Evolutionary conservation across 2,888 invertebrate genomes (phyloP), one percentile per base, ranked within the genome.

Genomic region (Macrostomum cliftonense): DNA sequence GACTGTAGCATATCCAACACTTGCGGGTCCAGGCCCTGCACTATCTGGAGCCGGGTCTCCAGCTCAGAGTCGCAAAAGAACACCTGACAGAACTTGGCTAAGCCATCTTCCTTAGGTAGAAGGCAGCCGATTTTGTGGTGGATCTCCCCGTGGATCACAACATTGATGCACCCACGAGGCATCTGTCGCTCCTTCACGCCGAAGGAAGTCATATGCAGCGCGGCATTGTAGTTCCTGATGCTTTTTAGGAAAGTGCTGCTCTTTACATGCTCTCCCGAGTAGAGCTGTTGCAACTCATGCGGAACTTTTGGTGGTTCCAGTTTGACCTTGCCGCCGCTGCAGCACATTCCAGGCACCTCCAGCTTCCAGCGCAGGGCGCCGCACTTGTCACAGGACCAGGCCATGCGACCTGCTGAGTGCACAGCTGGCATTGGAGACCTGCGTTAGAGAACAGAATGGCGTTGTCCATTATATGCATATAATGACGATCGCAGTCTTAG

Each of bases 171-270:
- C 45, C 20, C 39, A 39, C 19, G 5, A 28, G 28, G 9, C 28
- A 28, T 28, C 9, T 28, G 28, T 9, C 28, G 28, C 28, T 38
- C 48, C 12, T 49, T 1, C 40, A 54, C 55, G 37, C 55, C 58
- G 52, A 57, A 57, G 46, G 58, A 57, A 13, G 58, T 59, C 55
- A 58, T 56, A 39, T 53, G 54, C 36, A 59, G 58, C 42, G 53
- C 53, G 21, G 49, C 45, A 49, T 59, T 59, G 47, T 60, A 60
- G 52, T 52, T 43, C 13, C 53, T 52, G 42, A 53, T 54, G n/a
- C 43, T 36, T 20, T 38, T 19, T 37, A 57, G 43, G 45, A 28
- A 58, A 59, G 21, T 56, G 53, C 17, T 16, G 12, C 14, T 48
- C 49, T n/a, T 46, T 13, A 2, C 12, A n/a, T 17, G 47, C 17